These are phyloP conservation scores for Anthonomus grandis DNA, from an alignment of 1,140 invertebrate species.

Conservation along the genomic window DNA sequence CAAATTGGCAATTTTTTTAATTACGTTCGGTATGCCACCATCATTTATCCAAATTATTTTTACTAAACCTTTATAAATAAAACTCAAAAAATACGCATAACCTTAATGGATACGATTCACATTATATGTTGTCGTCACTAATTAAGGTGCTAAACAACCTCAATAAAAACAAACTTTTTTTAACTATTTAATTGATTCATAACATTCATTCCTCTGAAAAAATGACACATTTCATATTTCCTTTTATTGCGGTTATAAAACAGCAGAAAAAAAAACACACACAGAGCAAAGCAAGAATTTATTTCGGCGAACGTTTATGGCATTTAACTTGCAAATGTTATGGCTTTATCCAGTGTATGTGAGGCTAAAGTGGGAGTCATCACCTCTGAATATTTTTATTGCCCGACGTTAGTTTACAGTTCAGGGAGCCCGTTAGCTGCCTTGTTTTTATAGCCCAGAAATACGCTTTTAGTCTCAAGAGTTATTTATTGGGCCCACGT, in stretches of 20 bases:
- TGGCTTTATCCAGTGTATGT: constrained; percentile 44
- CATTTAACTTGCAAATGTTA: constrained; percentile 52
- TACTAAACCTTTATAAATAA: no score
- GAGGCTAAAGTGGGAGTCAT: constrained; percentile 47
- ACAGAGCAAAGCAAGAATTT: constrained; percentile 50
- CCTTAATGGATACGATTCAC: no score
- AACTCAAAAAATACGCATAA: no score
- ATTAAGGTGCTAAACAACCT: no score
- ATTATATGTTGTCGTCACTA: no score
- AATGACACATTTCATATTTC: no score
- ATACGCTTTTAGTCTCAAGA: constrained; percentile 23
- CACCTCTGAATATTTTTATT: constrained; percentile 51
- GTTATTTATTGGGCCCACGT: constrained; percentile 28
- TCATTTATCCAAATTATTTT: no score
- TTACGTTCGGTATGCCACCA: no score
- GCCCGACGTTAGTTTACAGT: constrained; percentile 35
- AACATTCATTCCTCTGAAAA: no score
- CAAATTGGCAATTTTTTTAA: constrained; percentile 1
- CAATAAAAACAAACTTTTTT: no score
- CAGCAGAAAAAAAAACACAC: constrained; percentile 37
- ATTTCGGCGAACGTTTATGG: constrained; percentile 45
- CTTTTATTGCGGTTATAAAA: no score
- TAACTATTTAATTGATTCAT: no score
- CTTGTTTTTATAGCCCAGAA: constrained; percentile 30
- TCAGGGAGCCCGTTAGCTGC: constrained; percentile 35